Conservation (phyloP, 2,797 vertebrate genomes). For the Hephaestus fuliginosus region DNA sequence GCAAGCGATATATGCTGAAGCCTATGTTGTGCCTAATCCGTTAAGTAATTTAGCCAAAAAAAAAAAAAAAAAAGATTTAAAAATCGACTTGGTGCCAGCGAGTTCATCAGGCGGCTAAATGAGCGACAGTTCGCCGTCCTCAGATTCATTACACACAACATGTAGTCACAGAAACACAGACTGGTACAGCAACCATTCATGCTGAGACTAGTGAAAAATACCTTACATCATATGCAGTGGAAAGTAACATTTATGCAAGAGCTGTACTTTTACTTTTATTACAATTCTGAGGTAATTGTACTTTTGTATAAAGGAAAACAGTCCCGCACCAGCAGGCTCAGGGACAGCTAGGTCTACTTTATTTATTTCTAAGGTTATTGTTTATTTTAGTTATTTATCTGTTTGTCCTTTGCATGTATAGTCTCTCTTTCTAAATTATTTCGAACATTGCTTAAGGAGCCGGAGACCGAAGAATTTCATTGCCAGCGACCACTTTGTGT, state of each 20-base stretch:
- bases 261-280: not conserved
- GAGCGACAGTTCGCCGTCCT: conserved; percentile 20
- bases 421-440: too few relatives aligned
- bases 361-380: too few relatives aligned
- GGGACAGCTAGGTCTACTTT: too few relatives aligned
- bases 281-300: not conserved
- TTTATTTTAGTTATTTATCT: too few relatives aligned
- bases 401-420: too few relatives aligned
- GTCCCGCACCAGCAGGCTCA: too few relatives aligned
- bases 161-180: conserved; percentile 8
- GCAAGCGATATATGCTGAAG: conserved; percentile 27
- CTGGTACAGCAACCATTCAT: not conserved
- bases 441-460: too few relatives aligned
- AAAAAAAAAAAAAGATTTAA: conserved; percentile 23
- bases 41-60: conserved; percentile 31
- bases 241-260: not conserved
- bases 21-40: conserved; percentile 30
- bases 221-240: not conserved
- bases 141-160: conserved; percentile 35
- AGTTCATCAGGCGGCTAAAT: conserved; percentile 57
- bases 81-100: conserved; percentile 36
- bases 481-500: too few relatives aligned
- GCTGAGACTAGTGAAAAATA: not conserved
- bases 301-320: not conserved
- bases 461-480: not conserved